Evolutionary conservation across 1,140 invertebrate genomes (phyloP).

Genomic region (Achroia grisella): DNA sequence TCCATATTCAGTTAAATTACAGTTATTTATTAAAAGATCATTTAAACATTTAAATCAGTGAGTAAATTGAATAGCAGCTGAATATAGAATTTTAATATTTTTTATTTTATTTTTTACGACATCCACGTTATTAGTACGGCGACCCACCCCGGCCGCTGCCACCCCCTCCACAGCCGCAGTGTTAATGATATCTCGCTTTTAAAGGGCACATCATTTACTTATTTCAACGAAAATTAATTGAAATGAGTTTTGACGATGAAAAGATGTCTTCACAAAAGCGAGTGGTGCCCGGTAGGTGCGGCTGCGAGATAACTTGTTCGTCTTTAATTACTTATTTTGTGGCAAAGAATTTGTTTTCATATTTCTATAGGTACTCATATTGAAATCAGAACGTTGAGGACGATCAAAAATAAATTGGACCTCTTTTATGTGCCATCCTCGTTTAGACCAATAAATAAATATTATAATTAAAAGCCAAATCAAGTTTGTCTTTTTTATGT

Average conservation of each 20-base stretch:
- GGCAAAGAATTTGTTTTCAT: conserved; percentile 57
- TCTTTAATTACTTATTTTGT: conserved; percentile 69
- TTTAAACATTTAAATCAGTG: not conserved
- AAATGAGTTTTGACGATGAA: conserved; percentile 72
- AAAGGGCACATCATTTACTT: conserved; percentile 70
- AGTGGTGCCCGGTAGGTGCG: conserved; percentile 61
- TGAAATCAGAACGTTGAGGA: too few relatives aligned
- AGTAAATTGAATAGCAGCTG: too few relatives aligned
- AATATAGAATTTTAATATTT: too few relatives aligned
- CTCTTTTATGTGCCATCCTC: too few relatives aligned
- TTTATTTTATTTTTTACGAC: too few relatives aligned
- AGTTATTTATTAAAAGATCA: too few relatives aligned
- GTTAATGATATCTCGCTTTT: conserved; percentile 70
- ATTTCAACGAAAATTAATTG: conserved; percentile 71
- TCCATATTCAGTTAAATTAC: too few relatives aligned
- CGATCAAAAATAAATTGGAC: too few relatives aligned
- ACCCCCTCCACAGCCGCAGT: conserved; percentile 22
- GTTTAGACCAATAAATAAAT: too few relatives aligned
- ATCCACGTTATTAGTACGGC: not conserved
- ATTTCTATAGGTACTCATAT: conserved; percentile 20
- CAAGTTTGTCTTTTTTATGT: too few relatives aligned
- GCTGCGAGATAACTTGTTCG: conserved; percentile 67
- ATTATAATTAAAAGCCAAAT: too few relatives aligned
- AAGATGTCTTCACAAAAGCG: conserved; percentile 63
- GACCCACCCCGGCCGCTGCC: conserved; percentile 4